Evolutionary conservation across 2,797 vertebrate species (phyloP).

Genomic region (Eremophila alpestris): DNA sequence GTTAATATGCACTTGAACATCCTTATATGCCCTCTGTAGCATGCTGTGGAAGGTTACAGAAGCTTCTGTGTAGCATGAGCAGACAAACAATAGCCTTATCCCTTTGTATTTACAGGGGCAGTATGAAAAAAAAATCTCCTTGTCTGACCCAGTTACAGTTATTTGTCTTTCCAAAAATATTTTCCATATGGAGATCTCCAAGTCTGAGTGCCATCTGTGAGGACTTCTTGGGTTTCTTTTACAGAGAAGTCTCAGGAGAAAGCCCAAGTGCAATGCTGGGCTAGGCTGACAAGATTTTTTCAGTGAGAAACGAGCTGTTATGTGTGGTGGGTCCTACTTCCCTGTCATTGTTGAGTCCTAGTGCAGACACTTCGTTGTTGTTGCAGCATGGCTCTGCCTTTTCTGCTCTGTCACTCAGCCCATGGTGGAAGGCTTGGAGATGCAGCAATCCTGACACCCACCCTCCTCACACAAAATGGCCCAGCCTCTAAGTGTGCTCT

Average conservation of each 20-base stretch:
- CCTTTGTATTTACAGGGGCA: conserved; percentile 50
- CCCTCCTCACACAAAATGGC: not conserved
- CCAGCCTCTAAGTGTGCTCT: not conserved
- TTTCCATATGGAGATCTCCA: conserved; percentile 62
- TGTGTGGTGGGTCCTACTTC: not conserved
- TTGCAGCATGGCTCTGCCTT: not conserved
- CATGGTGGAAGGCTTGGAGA: not conserved
- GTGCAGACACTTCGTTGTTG: not conserved
- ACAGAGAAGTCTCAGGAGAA: conserved; percentile 57
- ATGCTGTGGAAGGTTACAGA: not conserved
- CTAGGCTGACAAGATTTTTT: conserved; percentile 5
- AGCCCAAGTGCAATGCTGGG: conserved; percentile 12
- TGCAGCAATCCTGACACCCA: not conserved
- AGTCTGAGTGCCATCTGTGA: conserved; percentile 56
- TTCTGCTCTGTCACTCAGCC: not conserved
- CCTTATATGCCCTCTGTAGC: not conserved
- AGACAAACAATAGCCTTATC: conserved; percentile 33
- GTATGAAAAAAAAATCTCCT: conserved; percentile 18
- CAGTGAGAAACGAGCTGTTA: not conserved
- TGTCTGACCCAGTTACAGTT: conserved; percentile 52
- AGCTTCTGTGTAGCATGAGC: not conserved
- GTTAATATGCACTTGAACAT: not conserved
- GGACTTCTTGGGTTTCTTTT: conserved; percentile 59
- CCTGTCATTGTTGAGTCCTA: not conserved
- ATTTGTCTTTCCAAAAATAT: conserved; percentile 67